Evolutionary conservation across 2,797 vertebrate species (phyloP).

Genomic region (Pseudocheirus occidentalis): DNA sequence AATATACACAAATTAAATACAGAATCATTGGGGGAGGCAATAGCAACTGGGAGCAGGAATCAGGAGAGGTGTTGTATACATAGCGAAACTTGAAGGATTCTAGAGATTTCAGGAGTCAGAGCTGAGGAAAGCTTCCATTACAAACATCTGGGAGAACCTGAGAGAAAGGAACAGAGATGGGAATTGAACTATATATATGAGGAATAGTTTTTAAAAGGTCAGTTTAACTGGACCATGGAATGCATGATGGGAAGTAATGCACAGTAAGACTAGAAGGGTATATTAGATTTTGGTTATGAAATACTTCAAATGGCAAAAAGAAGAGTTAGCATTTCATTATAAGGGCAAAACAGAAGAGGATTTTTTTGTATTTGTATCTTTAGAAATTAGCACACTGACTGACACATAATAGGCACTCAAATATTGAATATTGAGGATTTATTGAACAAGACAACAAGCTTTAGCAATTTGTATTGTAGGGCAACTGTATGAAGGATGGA

Average conservation of each 20-base stretch:
- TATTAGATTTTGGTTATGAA: not conserved
- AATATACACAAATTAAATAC: not conserved
- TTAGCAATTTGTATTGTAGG: not conserved
- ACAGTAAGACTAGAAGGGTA: not conserved
- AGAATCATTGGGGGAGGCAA: not conserved
- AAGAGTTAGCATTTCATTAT: not conserved
- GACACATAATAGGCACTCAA: not conserved
- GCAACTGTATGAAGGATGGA: not conserved
- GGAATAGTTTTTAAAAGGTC: not conserved
- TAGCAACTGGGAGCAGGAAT: not conserved
- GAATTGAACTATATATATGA: not conserved
- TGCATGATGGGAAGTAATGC: not conserved
- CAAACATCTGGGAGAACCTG: not conserved
- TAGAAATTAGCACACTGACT: not conserved
- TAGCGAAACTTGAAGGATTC: not conserved
- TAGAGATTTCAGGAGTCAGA: not conserved
- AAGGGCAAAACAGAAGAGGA: not conserved
- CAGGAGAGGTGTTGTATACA: not conserved
- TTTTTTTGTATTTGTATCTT: not conserved
- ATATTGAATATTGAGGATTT: not conserved
- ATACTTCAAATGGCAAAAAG: not conserved
- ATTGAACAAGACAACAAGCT: not conserved
- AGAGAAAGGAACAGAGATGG: not conserved
- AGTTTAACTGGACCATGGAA: not conserved
- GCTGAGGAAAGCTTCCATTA: not conserved